Evolutionary conservation across 2,113 vertebrate species (phyloP).

Genomic region (Genyomyrus donnyi): DNA sequence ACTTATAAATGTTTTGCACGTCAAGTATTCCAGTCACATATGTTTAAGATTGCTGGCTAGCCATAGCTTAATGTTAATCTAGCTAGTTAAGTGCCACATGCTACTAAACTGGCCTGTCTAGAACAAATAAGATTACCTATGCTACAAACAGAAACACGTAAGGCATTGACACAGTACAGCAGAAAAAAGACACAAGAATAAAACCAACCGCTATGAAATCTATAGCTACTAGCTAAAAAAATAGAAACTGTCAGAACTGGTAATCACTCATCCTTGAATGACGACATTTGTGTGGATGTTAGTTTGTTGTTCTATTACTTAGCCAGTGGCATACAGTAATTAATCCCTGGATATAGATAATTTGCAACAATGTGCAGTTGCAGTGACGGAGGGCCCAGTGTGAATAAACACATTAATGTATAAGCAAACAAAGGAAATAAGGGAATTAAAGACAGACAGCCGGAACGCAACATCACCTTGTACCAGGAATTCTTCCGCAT

Average conservation of each 20-base stretch:
- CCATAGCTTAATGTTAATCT: background rate
- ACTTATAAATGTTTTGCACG: background rate
- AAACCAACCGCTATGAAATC: background rate
- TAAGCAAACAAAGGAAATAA: background rate
- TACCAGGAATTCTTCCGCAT: constrained; percentile 99
- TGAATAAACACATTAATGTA: background rate
- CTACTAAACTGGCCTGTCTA: background rate
- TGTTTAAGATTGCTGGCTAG: background rate
- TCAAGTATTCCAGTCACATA: background rate
- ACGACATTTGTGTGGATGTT: background rate
- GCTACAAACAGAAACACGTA: background rate
- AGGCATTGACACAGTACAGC: background rate
- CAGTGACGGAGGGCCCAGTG: background rate
- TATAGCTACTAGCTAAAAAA: background rate
- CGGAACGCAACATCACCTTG: constrained; percentile 67
- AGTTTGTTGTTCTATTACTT: background rate
- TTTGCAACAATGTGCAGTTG: background rate
- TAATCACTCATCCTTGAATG: background rate
- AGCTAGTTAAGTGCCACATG: background rate
- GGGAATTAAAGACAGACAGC: background rate
- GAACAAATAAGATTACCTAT: background rate
- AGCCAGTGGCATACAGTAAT: background rate
- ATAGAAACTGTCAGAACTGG: background rate
- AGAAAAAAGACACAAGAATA: background rate
- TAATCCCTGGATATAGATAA: background rate